Evolutionary conservation across 2,888 invertebrate genomes (phyloP).

Genomic region (Sympetrum striolatum): DNA sequence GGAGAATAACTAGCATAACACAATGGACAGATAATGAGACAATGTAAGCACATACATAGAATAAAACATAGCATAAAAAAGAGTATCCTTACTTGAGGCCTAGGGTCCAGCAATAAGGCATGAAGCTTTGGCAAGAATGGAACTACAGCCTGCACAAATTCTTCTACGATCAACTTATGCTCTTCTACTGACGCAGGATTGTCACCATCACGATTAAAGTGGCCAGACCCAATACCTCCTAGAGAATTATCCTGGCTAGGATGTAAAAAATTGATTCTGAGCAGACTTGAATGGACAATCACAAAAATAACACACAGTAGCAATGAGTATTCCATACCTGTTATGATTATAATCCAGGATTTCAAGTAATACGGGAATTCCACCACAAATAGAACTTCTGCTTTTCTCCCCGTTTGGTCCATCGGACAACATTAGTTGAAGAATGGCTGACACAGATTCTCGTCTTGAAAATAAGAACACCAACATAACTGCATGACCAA

Average conservation of each 20-base stretch:
- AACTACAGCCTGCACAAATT: conserved; percentile 63
- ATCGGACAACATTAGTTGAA: conserved; percentile 77
- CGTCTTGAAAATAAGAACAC: conserved; percentile 59
- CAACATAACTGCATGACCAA: neutral
- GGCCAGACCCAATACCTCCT: conserved; percentile 50
- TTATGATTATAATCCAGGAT: conserved; percentile 63
- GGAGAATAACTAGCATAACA: too few relatives aligned
- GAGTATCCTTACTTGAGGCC: conserved; percentile 66
- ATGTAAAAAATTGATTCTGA: neutral
- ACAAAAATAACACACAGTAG: neutral
- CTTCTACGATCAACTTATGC: conserved; percentile 64
- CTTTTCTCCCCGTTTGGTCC: conserved; percentile 59
- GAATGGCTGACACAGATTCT: conserved; percentile 71
- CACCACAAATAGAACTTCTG: conserved; percentile 78
- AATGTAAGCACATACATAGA: neutral
- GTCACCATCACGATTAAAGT: conserved; percentile 57
- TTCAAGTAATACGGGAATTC: conserved; percentile 79
- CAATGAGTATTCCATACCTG: conserved; percentile 50
- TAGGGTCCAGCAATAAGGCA: conserved; percentile 70
- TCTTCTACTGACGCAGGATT: conserved; percentile 64
- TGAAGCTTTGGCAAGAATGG: conserved; percentile 75
- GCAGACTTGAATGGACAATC: neutral
- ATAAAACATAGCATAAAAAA: neutral
- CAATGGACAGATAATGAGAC: too few relatives aligned
- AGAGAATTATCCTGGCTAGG: conserved; percentile 14